Base-by-base conservation (phyloP, 2,113 vertebrate species). In the Notothenia coriiceps region DNA sequence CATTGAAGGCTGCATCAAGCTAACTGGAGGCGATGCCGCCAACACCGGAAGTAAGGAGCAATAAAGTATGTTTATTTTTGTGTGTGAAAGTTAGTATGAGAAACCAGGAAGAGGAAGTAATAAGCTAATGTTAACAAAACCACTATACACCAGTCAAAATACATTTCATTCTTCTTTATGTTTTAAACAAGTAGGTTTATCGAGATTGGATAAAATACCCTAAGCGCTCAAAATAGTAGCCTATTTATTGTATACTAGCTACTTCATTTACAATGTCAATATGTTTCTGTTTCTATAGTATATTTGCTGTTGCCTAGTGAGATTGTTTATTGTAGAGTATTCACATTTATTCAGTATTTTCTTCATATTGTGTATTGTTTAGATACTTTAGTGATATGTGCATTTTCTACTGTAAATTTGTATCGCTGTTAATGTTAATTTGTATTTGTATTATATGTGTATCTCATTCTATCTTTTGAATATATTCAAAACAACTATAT, bases 1-100 rank as follows among this genome's bases (percentile, higher is more conserved):
- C 72, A 72, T 50, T 1, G 18, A 33, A 0, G 1, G 18, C 35
- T 35, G 25, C 14, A 71, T 85, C 74, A 90, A 89, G 74, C n/a
- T 77, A 1, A 10, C 35, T 10, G 20, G 0, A 44, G 18, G 10
- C 1, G 10, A 57, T 0, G n/a, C 18, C 1, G 43, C 3, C 3
- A 22, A 54, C 13, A 74, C 68, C 72, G 77, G 84, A 91, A 86
- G 62, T 72, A 35, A 0, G 10, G 2, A 6, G 35, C 5, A 11
- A 47, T 65, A 13, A 46, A 1, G 12, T 15, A 2, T 33, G 2
- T 33, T 2, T 1, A 5, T 46, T 40, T 13, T 22, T 40, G 7
- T 22, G 44, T 17, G 22, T 10, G 25, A 44, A 68, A 57, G 10
- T 61, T 20, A n/a, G 10, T 13, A 3, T 51, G 5, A 70, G 4